Base-by-base conservation (phyloP, 64 coral and sea anemone species). In the Stylophora pistillata region DNA sequence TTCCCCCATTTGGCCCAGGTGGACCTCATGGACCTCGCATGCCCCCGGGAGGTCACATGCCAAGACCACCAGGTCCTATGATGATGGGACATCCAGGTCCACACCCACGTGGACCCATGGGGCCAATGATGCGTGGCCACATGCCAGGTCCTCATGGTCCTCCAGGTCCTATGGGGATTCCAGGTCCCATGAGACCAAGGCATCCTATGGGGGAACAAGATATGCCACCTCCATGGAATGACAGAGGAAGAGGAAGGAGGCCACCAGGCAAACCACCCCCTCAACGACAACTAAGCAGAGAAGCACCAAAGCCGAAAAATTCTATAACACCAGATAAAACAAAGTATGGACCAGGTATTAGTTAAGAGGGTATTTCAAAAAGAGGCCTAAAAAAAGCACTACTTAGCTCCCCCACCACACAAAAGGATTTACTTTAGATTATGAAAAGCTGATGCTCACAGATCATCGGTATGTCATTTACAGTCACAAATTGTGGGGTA, bases 131-230 rank as follows among this genome's bases (percentile, higher is more conserved):
- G 62, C 80, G 80, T 47, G 80, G 80, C 53, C 80, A 65, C 5
- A 93, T 93, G 91, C 91, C 87, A 69, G 91, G 91, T 17, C 91
- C 91, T 56, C 91, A 71, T 69, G 91, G 91, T 55, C 77, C 78
- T 32, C 87, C 77, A n/a, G 86, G 77, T 28, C 86, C 86, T 4
- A 93, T 93, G 91, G 91, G 86, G 17, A 87, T 86, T 74, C 91
- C 61, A 68, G 80, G 80, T 9, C 71, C 60, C 56, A 89, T 93
- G 78, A 79, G 91, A 70, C 86, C 57, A 2, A 80, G 91, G 57
- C 82, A 89, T 76, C 86, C 86, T 4, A 69, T 70, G 63, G 91
- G 86, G 27, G 86, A 80, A 31, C 70, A 37, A 5, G 88, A 88
- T 78, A 86, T 86, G 9, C 86, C 86, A 33, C 73, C 52, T 30